Evolutionary conservation across 1,140 invertebrate species (phyloP), one percentile per base, ranked within the genome.

Genomic region (Papilio helenus): DNA sequence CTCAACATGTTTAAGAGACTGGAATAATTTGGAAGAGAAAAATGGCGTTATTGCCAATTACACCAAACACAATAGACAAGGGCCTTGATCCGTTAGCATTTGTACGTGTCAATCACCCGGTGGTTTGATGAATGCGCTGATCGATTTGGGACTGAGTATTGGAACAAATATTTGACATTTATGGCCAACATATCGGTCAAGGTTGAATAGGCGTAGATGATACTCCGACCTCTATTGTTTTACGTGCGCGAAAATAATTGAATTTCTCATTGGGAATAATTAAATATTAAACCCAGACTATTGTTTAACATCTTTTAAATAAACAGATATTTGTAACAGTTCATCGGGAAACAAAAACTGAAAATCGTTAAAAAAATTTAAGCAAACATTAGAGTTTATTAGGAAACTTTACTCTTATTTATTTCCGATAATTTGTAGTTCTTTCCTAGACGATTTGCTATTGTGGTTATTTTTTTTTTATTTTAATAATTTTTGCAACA

Each of bases 11-110:
- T n/a, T n/a, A n/a, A n/a, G n/a, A n/a, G 34, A 42, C 7, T 20
- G 68, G 29, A 12, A 72, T 23, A 44, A 72, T 72, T 73, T 44
- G 14, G 39, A 10, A 29, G n/a, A 51, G 51, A 73, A 46, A 46
- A 73, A 12, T 46, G 72, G 72, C 44, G 42, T 73, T 44, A 73
- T 51, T 44, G 72, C 18, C 72, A 73, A 73, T 73, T 73, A 73
- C 34, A 7, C 16, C 18, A 20, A 73, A 79, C 72, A 87, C 82
- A 89, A 88, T 85, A 82, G 82, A 79, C 12, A 55, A 55, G 79
- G 84, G 89, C 91, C 91, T 91, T 91, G 91, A 78, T 85, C 88
- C 80, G 87, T 86, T 90, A 84, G 84, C 86, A 90, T 92, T 92
- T 90, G 81, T 79, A 81, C 82, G 81, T 86, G 88, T 91, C 88